A percentile compares a stretch with the other conserved stretches of the same genome.
Evolutionary conservation across 1,140 invertebrate genomes (phyloP).

Genomic region (Hydropsyche tenuis): DNA sequence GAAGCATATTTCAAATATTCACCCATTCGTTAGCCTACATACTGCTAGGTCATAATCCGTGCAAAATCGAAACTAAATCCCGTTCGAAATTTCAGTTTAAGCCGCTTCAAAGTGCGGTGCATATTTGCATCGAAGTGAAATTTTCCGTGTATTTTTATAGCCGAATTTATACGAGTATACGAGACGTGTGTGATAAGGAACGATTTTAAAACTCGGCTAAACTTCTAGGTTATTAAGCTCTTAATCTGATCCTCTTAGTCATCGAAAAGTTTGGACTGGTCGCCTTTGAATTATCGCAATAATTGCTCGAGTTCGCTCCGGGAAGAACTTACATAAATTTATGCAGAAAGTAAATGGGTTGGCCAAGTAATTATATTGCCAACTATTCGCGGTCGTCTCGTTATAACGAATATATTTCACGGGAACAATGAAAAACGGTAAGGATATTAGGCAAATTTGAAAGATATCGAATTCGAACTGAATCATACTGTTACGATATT

Average conservation of each 20-base stretch:
- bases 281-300: conserved; percentile 15
- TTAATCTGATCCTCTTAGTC: conserved; percentile 21
- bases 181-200: neutral
- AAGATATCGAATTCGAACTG: no score
- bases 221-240: conserved; percentile 4
- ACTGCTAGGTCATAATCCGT: neutral
- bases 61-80: neutral
- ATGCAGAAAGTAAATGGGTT: conserved; percentile 24
- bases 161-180: no score
- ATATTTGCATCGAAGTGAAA: no score
- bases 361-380: conserved; percentile 9
- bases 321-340: neutral
- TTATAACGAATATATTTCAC: neutral
- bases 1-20: neutral
- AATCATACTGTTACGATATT: no score
- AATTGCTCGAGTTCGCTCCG: neutral
- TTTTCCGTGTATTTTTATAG: no score
- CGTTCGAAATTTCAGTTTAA: neutral
- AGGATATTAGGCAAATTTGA: no score
- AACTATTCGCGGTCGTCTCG: conserved; percentile 2
- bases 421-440: no score
- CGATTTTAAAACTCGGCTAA: neutral
- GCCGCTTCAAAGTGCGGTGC: no score
- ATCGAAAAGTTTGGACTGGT: conserved; percentile 4
- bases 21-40: neutral